Evolutionary conservation across 1,140 invertebrate species (phyloP).

Genomic region (Pogonus chalceus): DNA sequence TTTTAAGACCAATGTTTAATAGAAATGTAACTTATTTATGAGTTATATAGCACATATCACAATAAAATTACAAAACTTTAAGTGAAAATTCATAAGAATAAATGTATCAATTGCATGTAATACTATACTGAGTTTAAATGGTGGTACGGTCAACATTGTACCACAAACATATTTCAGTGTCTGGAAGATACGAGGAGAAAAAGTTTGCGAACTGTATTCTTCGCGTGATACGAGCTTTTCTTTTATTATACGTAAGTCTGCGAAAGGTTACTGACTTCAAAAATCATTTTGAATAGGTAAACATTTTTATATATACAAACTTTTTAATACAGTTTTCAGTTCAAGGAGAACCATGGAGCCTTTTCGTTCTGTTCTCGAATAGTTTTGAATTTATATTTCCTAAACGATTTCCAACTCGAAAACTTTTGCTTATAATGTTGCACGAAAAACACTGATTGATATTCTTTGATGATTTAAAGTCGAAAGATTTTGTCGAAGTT

Average conservation of each 20-base stretch:
- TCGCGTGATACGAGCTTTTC: slow-evolving; percentile 12
- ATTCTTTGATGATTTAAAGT: no score
- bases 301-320: slow-evolving; percentile 18
- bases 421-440: no score
- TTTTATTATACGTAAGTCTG: slow-evolving; percentile 5
- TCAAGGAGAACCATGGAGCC: no score
- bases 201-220: slow-evolving; percentile 7
- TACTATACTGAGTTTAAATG: neutral
- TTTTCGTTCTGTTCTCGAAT: no score
- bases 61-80: neutral
- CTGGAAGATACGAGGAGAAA: neutral
- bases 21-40: neutral
- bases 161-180: slow-evolving; percentile 7
- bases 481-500: no score
- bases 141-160: neutral
- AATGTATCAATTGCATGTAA: neutral
- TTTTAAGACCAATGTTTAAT: neutral
- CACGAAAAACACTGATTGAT: no score
- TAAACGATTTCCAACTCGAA: no score
- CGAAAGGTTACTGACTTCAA: slow-evolving; percentile 15
- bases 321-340: neutral
- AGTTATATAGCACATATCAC: neutral
- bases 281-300: slow-evolving; percentile 19
- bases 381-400: no score
- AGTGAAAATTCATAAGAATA: neutral